A percentile compares a stretch with the other conserved stretches of the same genome.
phyloP scores from a whole-genome alignment of 30 jellyfish, hydroid and myxozoan genomes.

The Rhopilema esculentum region DNA sequence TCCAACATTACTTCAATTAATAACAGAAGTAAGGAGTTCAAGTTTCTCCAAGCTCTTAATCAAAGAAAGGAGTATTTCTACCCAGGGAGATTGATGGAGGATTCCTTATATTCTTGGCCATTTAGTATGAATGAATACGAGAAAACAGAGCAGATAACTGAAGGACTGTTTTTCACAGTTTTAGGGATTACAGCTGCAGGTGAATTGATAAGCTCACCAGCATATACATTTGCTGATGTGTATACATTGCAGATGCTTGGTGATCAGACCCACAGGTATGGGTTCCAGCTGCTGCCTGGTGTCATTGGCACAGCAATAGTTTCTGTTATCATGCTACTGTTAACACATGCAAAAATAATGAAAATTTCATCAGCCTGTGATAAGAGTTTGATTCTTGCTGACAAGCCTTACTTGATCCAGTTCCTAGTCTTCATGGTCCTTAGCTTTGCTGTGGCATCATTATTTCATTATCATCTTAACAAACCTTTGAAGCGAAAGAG shows the following conservation, averaged over 20 bases:
- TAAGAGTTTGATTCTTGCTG: conserved; percentile 63
- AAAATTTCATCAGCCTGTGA: conserved; percentile 53
- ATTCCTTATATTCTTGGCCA: conserved; percentile 87
- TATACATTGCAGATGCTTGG: conserved; percentile 83
- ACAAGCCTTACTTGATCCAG: conserved; percentile 70
- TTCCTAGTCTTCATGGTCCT: conserved; percentile 66
- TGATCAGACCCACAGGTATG: conserved; percentile 42
- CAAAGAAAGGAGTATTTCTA: conserved; percentile 38
- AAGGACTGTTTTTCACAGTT: conserved; percentile 42
- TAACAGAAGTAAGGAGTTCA: conserved; percentile 11
- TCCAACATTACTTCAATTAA: conserved; percentile 32
- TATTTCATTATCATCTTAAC: conserved; percentile 57
- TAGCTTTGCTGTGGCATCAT: conserved; percentile 56
- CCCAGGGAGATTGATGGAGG: conserved; percentile 74
- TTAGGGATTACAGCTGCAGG: conserved; percentile 73
- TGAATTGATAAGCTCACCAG: conserved; percentile 92
- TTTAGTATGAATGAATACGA: conserved; percentile 58
- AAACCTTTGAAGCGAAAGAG: conserved; percentile 14
- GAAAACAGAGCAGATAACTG: conserved; percentile 61
- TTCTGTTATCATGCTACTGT: conserved; percentile 30
- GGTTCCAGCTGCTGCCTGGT: conserved; percentile 86
- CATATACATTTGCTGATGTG: conserved; percentile 88
- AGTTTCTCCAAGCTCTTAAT: conserved; percentile 1
- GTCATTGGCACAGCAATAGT: conserved; percentile 75
- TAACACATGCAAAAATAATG: conserved; percentile 31